Conservation (phyloP, 2,113 vertebrate genomes). For the Bungarus multicinctus region DNA sequence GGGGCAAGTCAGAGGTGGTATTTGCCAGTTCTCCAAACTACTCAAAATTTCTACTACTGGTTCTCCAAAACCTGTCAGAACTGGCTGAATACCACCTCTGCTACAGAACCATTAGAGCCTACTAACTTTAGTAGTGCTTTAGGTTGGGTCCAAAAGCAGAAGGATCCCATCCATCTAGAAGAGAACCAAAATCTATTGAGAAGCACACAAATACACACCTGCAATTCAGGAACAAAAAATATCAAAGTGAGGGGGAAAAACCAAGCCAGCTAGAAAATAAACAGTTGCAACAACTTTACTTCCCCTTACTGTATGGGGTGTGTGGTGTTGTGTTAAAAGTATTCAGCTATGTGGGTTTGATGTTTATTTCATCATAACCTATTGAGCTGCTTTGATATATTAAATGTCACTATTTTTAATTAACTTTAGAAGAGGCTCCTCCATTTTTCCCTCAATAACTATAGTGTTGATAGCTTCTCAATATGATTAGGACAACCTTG, state of each 20-base stretch:
- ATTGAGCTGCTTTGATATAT: background rate
- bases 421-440: background rate
- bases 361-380: background rate
- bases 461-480: background rate
- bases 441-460: background rate
- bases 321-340: rapidly evolving
- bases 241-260: background rate
- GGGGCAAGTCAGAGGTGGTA: no score
- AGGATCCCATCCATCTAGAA: background rate
- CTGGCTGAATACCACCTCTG: no score
- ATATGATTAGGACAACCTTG: background rate
- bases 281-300: background rate
- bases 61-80: no score
- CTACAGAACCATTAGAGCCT: background rate
- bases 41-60: no score
- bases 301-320: background rate
- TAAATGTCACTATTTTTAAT: background rate
- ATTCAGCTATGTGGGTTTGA: background rate
- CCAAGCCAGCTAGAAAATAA: background rate
- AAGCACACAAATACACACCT: background rate
- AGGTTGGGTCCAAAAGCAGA: background rate
- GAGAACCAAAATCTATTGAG: background rate
- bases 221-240: background rate
- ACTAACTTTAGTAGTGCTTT: background rate
- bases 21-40: no score